Evolutionary conservation across 2,797 vertebrate genomes (phyloP).

Genomic region (Meriones psammophilus): DNA sequence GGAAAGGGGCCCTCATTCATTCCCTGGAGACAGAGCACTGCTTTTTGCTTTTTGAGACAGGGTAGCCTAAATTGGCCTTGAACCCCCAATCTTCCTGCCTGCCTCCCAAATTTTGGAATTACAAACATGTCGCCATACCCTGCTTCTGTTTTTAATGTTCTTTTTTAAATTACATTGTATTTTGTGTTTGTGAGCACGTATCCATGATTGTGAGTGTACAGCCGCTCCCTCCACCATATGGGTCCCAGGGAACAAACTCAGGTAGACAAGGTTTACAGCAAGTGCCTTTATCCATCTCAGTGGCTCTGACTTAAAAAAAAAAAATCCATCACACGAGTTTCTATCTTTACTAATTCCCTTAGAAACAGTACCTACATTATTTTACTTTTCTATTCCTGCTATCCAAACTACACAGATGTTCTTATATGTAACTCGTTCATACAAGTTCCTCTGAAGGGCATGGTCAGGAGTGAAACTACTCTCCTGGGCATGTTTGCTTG

Average conservation of each 20-base stretch:
- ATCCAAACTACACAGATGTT: not conserved
- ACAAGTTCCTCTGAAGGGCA: slow-evolving; percentile 22
- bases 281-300: not conserved
- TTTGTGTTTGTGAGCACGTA: not conserved
- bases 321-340: not conserved
- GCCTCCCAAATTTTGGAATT: not conserved
- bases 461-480: slow-evolving; percentile 15
- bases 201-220: not conserved
- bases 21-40: not conserved
- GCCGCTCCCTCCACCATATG: not conserved
- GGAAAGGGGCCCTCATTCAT: not conserved
- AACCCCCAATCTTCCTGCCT: not conserved
- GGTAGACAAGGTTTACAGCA: not conserved
- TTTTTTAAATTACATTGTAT: not conserved
- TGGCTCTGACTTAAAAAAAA: not conserved
- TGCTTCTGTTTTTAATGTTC: not conserved
- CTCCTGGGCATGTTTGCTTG: not conserved
- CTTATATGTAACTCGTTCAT: not conserved
- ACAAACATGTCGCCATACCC: not conserved
- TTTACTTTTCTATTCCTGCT: not conserved
- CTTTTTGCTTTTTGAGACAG: not conserved
- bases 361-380: not conserved
- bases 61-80: not conserved
- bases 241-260: not conserved
- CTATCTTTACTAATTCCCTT: not conserved